Conservation (phyloP, 1,140 invertebrate species). For the Drosophila santomea region DNA sequence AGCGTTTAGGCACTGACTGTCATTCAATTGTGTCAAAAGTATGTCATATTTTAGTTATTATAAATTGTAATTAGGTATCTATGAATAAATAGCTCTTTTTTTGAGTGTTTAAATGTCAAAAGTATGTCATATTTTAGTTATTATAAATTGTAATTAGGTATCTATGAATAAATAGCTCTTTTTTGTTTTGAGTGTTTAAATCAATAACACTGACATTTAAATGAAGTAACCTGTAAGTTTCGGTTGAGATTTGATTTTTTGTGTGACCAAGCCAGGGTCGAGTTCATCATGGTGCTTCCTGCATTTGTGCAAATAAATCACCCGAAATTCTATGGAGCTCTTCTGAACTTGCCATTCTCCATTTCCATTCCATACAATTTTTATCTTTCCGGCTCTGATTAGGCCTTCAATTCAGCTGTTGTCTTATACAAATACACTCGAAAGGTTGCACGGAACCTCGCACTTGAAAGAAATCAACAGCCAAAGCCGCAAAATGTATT, state of each 20-base stretch:
- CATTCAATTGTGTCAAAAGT: too few relatives aligned
- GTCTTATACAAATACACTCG: slow-evolving; percentile 50
- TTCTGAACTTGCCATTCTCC: background rate
- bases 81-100: too few relatives aligned
- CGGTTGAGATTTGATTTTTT: background rate
- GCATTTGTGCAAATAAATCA: slow-evolving; percentile 15
- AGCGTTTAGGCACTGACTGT: too few relatives aligned
- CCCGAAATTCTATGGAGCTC: background rate
- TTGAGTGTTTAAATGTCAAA: too few relatives aligned
- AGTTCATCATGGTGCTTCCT: background rate
- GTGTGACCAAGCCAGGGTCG: background rate
- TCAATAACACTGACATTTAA: background rate
- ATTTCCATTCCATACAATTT: slow-evolving; percentile 17
- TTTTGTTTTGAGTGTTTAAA: too few relatives aligned
- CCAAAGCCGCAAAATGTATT: slow-evolving; percentile 30
- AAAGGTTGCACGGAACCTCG: slow-evolving; percentile 30
- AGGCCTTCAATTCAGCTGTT: slow-evolving; percentile 42
- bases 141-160: too few relatives aligned
- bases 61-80: too few relatives aligned
- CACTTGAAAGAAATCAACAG: slow-evolving; percentile 43
- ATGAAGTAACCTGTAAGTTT: background rate
- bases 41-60: too few relatives aligned
- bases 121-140: too few relatives aligned
- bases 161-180: too few relatives aligned
- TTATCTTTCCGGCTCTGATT: slow-evolving; percentile 28